Evolutionary conservation across 2,888 invertebrate genomes (phyloP), one percentile per base, ranked within the genome.

Genomic region (Drosophila mimica): DNA sequence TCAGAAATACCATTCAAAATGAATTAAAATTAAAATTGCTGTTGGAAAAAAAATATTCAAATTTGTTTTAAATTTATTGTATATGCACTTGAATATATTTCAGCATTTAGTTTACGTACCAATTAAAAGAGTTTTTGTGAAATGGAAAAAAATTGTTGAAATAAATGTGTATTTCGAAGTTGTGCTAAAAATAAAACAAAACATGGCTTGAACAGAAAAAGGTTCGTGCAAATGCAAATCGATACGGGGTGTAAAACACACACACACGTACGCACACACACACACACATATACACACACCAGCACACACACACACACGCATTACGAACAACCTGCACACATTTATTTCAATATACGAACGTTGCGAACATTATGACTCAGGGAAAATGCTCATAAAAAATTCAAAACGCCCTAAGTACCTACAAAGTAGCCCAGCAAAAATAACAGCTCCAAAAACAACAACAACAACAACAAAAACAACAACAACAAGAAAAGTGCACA

Each of bases 371-470:
- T 81, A 83, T 79, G 85, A 72, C 71, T 77, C 68, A 64, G 69
- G 60, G 70, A 65, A 71, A 63, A 74, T 52, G 79, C 73, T 84
- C 88, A 90, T 89, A 85, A 89, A 90, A 90, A 81, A 90, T 90
- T 90, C 86, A 89, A 79, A 88, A 83, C 81, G 83, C 70, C 74
- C 78, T 83, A 89, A 89, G 89, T 87, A 87, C 84, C 83, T 70
- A 76, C 67, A 83, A 88, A 88, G 87, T 83, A 79, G 75, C 73
- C 58, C 15, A 70, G 53, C 54, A 74, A 73, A 64, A 82, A 78
- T 46, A 70, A 60, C 46, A 72, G 52, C 48, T 63, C 40, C 40
- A 17, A 54, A 61, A 53, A 31, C 9, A 40, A n/a, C n/a, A 40
- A 40, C 9, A 67, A 25, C 25, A 25, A 25, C 1, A 25, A 25